Evolutionary conservation across 2,888 invertebrate genomes (phyloP).

Genomic region (Boloria selene): DNA sequence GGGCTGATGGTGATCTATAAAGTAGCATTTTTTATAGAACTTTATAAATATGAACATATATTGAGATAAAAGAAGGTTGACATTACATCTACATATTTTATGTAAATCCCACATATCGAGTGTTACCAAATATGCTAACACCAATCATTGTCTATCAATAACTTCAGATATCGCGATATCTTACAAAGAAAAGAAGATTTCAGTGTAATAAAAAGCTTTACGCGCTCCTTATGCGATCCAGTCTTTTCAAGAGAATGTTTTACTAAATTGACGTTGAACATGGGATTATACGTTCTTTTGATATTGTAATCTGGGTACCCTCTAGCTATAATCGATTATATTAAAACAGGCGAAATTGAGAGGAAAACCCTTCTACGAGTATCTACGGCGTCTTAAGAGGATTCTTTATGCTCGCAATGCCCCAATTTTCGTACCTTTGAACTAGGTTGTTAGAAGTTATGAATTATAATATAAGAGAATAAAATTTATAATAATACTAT

Average conservation of each 20-base stretch:
- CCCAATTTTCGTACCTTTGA: conserved; percentile 45
- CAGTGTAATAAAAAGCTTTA: conserved; percentile 42
- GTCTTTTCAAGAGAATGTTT: conserved; percentile 59
- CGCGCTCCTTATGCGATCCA: conserved; percentile 44
- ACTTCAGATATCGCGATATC: conserved; percentile 5
- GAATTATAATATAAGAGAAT: neutral
- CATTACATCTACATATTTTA: conserved; percentile 2
- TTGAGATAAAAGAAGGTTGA: neutral
- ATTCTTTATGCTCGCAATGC: conserved; percentile 63
- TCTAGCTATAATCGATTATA: conserved; percentile 72
- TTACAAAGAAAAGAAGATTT: conserved; percentile 7
- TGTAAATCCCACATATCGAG: neutral
- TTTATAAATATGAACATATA: too few relatives aligned
- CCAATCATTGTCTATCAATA: conserved; percentile 14
- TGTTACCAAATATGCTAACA: conserved; percentile 2
- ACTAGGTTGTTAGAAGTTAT: conserved; percentile 10
- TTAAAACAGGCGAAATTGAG: conserved; percentile 71
- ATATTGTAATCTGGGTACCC: conserved; percentile 75
- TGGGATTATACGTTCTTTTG: conserved; percentile 75
- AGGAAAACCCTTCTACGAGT: conserved; percentile 51
- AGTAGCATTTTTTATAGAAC: too few relatives aligned
- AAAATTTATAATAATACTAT: too few relatives aligned
- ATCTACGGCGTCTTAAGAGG: conserved; percentile 59
- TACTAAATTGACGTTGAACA: conserved; percentile 70
- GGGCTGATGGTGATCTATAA: too few relatives aligned